A percentile compares a stretch with the other conserved stretches of the same genome.
Conservation (phyloP, 2,888 invertebrate genomes). For the Tinea semifulvella region DNA sequence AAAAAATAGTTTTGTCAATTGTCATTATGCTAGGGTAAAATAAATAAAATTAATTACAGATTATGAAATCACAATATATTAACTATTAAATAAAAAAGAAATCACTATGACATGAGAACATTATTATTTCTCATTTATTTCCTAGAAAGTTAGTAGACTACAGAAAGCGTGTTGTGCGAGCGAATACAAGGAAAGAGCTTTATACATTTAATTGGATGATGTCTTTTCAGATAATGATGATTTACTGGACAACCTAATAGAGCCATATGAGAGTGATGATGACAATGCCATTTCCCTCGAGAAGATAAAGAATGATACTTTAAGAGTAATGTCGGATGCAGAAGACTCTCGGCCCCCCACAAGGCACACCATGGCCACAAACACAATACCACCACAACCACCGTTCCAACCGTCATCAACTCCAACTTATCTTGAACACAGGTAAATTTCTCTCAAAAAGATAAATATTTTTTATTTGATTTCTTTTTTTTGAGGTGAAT, state of each 20-base stretch:
- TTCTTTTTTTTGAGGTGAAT: no score
- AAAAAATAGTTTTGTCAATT: no score
- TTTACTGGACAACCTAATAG: constrained; percentile 41
- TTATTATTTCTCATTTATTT: no score
- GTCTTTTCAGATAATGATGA: constrained; percentile 38
- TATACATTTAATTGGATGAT: not conserved
- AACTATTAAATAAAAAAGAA: no score
- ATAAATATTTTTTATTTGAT: no score
- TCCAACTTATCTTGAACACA: constrained; percentile 81
- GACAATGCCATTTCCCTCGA: constrained; percentile 79
- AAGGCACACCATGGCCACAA: constrained; percentile 33
- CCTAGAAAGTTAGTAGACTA: no score
- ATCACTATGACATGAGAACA: no score
- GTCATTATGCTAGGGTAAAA: no score
- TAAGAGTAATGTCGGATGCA: constrained; percentile 20
- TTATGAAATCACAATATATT: no score
- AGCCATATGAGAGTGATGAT: constrained; percentile 70
- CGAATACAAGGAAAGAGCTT: no score
- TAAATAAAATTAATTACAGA: no score
- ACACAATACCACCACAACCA: constrained; percentile 71
- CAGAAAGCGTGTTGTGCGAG: no score
- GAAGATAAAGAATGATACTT: constrained; percentile 75
- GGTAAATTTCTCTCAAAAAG: constrained; percentile 50
- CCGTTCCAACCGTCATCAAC: constrained; percentile 93
- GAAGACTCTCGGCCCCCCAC: constrained; percentile 37